Base-by-base conservation (phyloP, 2,888 invertebrate genomes). In the Temnothorax unifasciatus region DNA sequence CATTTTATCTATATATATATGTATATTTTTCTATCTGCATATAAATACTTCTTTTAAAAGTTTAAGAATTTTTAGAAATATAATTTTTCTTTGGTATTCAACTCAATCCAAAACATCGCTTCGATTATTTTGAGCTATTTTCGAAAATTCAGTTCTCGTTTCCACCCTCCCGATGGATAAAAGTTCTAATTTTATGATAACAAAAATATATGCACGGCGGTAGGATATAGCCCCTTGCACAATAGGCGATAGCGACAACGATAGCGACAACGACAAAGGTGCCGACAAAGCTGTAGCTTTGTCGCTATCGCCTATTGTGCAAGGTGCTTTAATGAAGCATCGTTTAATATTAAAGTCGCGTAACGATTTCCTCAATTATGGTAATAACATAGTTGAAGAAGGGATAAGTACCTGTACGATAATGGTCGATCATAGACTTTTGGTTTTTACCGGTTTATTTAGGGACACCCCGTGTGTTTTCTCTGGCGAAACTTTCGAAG, bases 301-400 rank as follows among this genome's bases (percentile, higher is more conserved):
- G 1, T 25, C 25, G 25, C 25, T 25, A 25, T 25, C 25, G 25
- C 25, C 25, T 29, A 29, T 29, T 29, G 29, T 29, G 29, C 29
- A 29, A 29, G 29, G 29, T 2, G 29, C 29, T 29, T 29, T 29
- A 29, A 75, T n/a, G n/a, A 5, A 68, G 3, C 9, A 15, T 0
- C 44, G 6, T 64, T 64, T 41, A 64, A 41, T 21, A 38, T 64
- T 52, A 29, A 44, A 44, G 2, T 74, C 2, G 41, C 18, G 13
- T 44, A 29, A 61, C 25, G n/a, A 59, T 44, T 73, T 74, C 21
- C 9, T 38, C 34, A 71, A 71, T 59, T 59, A 57, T 13, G 34
- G 4, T 34, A 75, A 47, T 44, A 44, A 50, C n/a, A 5, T 41
- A 54, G 50, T 21, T 63, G 15, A 61, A 21, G 29, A 57, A 18